A percentile compares a stretch with the other conserved stretches of the same genome.
Evolutionary conservation across 2,888 invertebrate genomes (phyloP).

Genomic region (Eupithecia tripunctaria): DNA sequence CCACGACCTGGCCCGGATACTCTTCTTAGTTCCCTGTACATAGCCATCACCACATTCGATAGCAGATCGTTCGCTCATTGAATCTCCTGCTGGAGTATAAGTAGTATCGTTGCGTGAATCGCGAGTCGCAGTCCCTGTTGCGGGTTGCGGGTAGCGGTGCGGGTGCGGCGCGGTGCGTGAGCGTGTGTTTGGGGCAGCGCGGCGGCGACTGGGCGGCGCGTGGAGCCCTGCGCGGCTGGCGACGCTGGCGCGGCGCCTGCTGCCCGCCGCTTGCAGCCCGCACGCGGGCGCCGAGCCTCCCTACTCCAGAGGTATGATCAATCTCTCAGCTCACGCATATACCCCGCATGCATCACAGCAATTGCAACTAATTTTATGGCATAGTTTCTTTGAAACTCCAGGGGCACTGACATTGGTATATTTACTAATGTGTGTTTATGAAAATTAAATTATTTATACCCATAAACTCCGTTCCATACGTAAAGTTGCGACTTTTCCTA

Average conservation of each 20-base stretch:
- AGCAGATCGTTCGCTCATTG: conserved; percentile 30
- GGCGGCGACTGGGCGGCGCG: conserved; percentile 55
- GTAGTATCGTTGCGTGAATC: conserved; percentile 51
- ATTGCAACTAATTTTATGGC: conserved; percentile 19
- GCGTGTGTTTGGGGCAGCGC: conserved; percentile 81
- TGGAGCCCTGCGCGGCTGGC: conserved; percentile 80
- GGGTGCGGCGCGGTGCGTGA: conserved; percentile 66
- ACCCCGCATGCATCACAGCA: conserved; percentile 36
- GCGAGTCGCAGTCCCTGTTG: conserved; percentile 63
- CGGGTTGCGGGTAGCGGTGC: conserved; percentile 42
- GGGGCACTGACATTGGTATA: not conserved
- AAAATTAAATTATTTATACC: not conserved
- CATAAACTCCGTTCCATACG: not conserved
- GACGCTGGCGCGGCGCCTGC: conserved; percentile 84
- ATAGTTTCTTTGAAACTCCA: not conserved
- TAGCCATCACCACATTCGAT: conserved; percentile 19
- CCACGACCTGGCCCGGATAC: conserved; percentile 15
- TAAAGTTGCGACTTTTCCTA: not conserved
- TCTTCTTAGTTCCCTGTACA: conserved; percentile 24
- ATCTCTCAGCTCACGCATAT: conserved; percentile 37
- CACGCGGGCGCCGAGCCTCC: conserved; percentile 88
- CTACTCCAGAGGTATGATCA: conserved; percentile 86
- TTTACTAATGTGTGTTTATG: not conserved
- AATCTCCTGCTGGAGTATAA: conserved; percentile 25
- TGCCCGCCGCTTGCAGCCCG: conserved; percentile 89